These are phyloP conservation scores for Galeruca laticollis DNA, from an alignment of 2,888 invertebrate genomes.

Conservation along the genomic window DNA sequence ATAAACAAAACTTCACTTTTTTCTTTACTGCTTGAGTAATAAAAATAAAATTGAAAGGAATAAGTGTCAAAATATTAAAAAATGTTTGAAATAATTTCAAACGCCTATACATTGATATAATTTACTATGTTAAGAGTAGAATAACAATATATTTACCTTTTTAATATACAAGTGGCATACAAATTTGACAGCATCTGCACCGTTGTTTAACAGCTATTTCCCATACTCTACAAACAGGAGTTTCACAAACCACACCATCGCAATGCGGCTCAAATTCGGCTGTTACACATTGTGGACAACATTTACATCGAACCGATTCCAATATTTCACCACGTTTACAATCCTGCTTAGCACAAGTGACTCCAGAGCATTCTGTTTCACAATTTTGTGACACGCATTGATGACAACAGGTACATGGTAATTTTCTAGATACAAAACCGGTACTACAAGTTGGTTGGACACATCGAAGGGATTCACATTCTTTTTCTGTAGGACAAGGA, in stretches of 20 bases:
- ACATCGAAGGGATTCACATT: not conserved
- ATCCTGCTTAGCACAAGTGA: not conserved
- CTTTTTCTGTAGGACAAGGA: slow-evolving; percentile 11
- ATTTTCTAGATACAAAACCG: slow-evolving; percentile 10
- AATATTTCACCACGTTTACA: slow-evolving; percentile 21
- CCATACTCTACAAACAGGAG: slow-evolving; percentile 15
- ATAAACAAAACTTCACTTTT: too few species aligned
- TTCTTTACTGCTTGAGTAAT: too few species aligned
- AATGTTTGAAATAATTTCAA: too few species aligned
- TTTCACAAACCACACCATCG: not conserved
- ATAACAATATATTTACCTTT: not conserved
- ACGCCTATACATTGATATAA: too few species aligned
- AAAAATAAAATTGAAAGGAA: too few species aligned
- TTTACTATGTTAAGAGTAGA: not conserved
- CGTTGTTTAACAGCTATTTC: not conserved
- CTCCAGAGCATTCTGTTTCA: slow-evolving; percentile 11
- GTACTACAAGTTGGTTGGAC: not conserved
- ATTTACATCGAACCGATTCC: slow-evolving; percentile 6
- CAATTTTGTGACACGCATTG: slow-evolving; percentile 20
- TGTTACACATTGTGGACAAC: slow-evolving; percentile 15
- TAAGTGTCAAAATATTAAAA: too few species aligned
- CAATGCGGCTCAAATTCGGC: slow-evolving; percentile 18
- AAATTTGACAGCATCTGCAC: slow-evolving; percentile 21
- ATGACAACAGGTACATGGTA: slow-evolving; percentile 22
- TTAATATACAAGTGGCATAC: slow-evolving; percentile 8